Percentiles rank a stretch among this genome's conserved stretches.
phyloP scores from a whole-genome alignment of 2,888 invertebrate genomes.

The Clanis bilineata region DNA sequence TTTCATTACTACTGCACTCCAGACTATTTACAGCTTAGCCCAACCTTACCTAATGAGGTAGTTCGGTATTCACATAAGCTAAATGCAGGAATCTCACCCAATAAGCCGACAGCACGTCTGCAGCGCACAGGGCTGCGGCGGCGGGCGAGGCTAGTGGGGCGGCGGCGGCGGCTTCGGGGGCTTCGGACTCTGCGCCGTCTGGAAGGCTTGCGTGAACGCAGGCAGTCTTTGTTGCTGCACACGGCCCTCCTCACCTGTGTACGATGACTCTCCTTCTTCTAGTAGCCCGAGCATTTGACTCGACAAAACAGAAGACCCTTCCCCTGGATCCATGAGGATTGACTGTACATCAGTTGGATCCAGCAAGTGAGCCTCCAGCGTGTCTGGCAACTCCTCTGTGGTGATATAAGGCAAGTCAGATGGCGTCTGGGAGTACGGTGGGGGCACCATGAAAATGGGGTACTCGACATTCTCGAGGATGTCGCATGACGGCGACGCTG shows the following conservation, averaged over 20 bases:
- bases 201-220: constrained; percentile 76
- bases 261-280: constrained; percentile 55
- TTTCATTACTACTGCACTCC: constrained; percentile 58
- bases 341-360: constrained; percentile 59
- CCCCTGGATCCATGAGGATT: constrained; percentile 68
- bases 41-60: constrained; percentile 80
- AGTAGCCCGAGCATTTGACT: constrained; percentile 65
- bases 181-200: constrained; percentile 73
- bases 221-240: constrained; percentile 63
- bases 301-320: constrained; percentile 69
- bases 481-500: constrained; percentile 55
- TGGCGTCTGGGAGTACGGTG: constrained; percentile 55
- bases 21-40: constrained; percentile 75
- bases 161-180: constrained; percentile 74
- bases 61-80: constrained; percentile 67
- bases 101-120: constrained; percentile 24
- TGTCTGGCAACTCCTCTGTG: constrained; percentile 45
- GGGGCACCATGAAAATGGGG: constrained; percentile 60
- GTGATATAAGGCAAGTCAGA: constrained; percentile 56
- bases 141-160: constrained; percentile 58
- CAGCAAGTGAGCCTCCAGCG: constrained; percentile 41
- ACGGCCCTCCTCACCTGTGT: constrained; percentile 55
- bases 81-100: constrained; percentile 63
- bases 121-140: constrained; percentile 6
- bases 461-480: constrained; percentile 52